A percentile compares a stretch with the other conserved stretches of the same genome.
phyloP scores from a whole-genome alignment of 2,888 invertebrate species.

The Drosophila aldrichi region DNA sequence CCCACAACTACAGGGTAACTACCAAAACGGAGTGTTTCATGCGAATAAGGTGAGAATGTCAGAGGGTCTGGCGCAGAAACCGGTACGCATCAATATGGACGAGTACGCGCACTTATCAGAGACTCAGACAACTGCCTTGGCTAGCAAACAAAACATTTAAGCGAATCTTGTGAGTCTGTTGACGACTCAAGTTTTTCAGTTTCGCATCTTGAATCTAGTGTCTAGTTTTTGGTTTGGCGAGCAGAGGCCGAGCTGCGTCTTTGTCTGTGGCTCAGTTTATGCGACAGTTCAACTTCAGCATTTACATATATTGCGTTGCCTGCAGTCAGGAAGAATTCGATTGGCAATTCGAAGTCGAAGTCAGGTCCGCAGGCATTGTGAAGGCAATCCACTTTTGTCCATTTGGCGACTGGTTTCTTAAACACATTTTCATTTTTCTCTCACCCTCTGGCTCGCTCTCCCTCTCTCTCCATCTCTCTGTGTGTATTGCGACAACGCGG shows the following conservation, averaged over 20 bases:
- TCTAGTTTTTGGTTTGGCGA: constrained; percentile 28
- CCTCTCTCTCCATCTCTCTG: constrained; percentile 14
- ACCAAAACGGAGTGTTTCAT: constrained; percentile 10
- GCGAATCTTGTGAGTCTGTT: constrained; percentile 17
- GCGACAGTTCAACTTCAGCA: constrained; percentile 67
- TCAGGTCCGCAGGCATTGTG: constrained; percentile 40
- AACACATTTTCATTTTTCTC: constrained; percentile 19
- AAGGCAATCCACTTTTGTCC: constrained; percentile 71
- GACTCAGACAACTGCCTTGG: constrained; percentile 18
- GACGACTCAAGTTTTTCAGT: constrained; percentile 21
- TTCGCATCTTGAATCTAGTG: constrained; percentile 31
- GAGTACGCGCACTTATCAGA: constrained; percentile 22
- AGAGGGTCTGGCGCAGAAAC: constrained; percentile 64
- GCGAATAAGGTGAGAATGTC: constrained; percentile 55
- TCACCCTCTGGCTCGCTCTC: constrained; percentile 13
- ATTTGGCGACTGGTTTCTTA: constrained; percentile 65
- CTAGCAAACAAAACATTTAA: constrained; percentile 9
- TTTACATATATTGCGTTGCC: constrained; percentile 47
- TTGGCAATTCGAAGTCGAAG: constrained; percentile 6
- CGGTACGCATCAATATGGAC: constrained; percentile 48
- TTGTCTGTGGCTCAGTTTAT: constrained; percentile 32
- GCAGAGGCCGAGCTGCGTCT: constrained; percentile 6
- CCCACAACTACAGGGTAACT: not conserved
- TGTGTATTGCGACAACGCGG: constrained; percentile 19
- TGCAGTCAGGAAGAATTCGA: constrained; percentile 59